These are phyloP conservation scores for Abrostola tripartita DNA, from an alignment of 2,888 invertebrate genomes.

Conservation along the genomic window DNA sequence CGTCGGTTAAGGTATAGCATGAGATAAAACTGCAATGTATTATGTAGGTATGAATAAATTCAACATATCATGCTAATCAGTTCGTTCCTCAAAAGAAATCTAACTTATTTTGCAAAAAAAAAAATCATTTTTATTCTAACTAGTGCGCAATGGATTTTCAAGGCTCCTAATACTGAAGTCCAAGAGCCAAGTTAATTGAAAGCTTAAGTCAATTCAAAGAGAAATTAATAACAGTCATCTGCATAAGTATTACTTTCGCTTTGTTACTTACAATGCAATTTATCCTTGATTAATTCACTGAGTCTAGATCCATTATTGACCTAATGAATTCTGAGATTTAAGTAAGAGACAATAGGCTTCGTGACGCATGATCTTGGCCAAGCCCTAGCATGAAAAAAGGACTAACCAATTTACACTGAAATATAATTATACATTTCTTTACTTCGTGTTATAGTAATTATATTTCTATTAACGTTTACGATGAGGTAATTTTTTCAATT, in stretches of 20 bases:
- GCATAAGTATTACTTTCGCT: conserved; percentile 24
- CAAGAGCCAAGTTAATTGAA: conserved; percentile 22
- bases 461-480: not conserved
- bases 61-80: too few relatives aligned
- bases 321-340: conserved; percentile 20
- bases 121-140: too few relatives aligned
- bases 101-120: too few relatives aligned
- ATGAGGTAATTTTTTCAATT: conserved; percentile 2
- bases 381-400: conserved; percentile 21
- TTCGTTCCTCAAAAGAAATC: too few relatives aligned
- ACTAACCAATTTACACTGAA: conserved; percentile 15
- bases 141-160: not conserved
- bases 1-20: too few relatives aligned
- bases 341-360: conserved; percentile 30
- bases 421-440: conserved; percentile 9
- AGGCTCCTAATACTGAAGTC: not conserved
- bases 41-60: too few relatives aligned
- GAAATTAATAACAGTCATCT: conserved; percentile 31
- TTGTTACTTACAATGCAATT: conserved; percentile 35
- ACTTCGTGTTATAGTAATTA: conserved; percentile 3
- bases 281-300: conserved; percentile 29
- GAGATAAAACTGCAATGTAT: too few relatives aligned
- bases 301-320: conserved; percentile 33
- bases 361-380: conserved; percentile 28
- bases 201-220: conserved; percentile 10